Conservation (phyloP, 2,113 vertebrate genomes). For the Cephalopholis sonnerati region DNA sequence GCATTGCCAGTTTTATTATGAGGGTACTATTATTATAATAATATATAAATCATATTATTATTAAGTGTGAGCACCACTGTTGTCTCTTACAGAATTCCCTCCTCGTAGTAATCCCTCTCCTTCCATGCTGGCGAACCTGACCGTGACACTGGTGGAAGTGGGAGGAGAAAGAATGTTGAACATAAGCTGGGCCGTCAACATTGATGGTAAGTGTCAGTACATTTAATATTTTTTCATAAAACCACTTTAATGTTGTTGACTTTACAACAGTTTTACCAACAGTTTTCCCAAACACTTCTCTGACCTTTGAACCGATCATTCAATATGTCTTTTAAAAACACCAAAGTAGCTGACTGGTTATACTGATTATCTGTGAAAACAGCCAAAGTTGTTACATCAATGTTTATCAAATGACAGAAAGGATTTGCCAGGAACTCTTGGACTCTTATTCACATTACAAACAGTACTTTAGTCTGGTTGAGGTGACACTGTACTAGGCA, state of each 20-base stretch:
- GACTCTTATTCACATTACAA: neutral
- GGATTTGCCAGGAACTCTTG: neutral
- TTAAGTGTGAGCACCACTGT: neutral
- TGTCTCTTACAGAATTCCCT: conserved; percentile 20
- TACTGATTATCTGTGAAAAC: neutral
- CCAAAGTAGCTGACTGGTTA: neutral
- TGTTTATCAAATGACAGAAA: neutral
- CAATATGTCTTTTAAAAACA: neutral
- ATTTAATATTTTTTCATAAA: neutral
- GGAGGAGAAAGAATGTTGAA: conserved; percentile 62
- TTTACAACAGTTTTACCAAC: neutral
- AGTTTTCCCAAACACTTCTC: neutral
- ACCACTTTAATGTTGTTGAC: neutral
- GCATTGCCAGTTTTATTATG: too few relatives aligned
- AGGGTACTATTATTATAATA: too few relatives aligned
- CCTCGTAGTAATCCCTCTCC: neutral
- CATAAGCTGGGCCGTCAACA: conserved; percentile 85
- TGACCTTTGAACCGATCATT: neutral
- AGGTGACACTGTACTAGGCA: neutral
- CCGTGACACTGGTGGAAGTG: conserved; percentile 27
- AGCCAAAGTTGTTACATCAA: neutral
- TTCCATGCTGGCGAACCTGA: conserved; percentile 67
- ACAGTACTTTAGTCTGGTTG: conserved; percentile 7
- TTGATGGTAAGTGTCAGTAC: conserved; percentile 79
- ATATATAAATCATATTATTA: too few relatives aligned